Evolutionary conservation across 1,140 invertebrate genomes (phyloP).

Genomic region (Tetramorium simillimum): DNA sequence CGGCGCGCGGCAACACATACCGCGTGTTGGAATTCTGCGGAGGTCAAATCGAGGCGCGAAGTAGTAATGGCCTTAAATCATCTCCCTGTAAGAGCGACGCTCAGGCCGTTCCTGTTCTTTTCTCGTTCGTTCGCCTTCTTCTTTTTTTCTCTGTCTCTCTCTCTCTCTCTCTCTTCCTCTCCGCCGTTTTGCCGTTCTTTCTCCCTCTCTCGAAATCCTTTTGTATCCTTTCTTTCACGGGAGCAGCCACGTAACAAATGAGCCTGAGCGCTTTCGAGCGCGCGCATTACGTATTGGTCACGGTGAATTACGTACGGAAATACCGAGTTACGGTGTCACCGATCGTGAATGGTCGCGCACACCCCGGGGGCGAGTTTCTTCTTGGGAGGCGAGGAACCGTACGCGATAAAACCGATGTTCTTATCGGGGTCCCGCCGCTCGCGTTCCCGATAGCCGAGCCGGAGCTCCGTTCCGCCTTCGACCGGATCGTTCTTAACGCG

Average conservation of each 20-base stretch:
- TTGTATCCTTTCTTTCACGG: slow-evolving; percentile 41
- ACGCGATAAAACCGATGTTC: slow-evolving; percentile 60
- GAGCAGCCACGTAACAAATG: slow-evolving; percentile 69
- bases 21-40: slow-evolving; percentile 30
- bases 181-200: slow-evolving; percentile 1
- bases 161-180: not conserved
- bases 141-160: too few species aligned
- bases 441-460: slow-evolving; percentile 20
- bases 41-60: slow-evolving; percentile 46
- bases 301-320: slow-evolving; percentile 70
- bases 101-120: not conserved
- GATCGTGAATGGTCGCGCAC: slow-evolving; percentile 55
- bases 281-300: slow-evolving; percentile 73
- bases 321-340: slow-evolving; percentile 67
- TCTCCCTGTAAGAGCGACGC: slow-evolving; percentile 19
- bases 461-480: slow-evolving; percentile 29
- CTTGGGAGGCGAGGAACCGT: slow-evolving; percentile 68
- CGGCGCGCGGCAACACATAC: not conserved
- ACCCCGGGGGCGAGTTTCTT: slow-evolving; percentile 36
- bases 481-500: slow-evolving; percentile 37
- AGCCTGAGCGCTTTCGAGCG: slow-evolving; percentile 64
- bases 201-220: slow-evolving; percentile 46
- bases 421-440: slow-evolving; percentile 58
- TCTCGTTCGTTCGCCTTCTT: not conserved
- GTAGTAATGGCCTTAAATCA: slow-evolving; percentile 46